Base-by-base conservation (phyloP, 2,888 invertebrate species). In the Agriopis marginaria region DNA sequence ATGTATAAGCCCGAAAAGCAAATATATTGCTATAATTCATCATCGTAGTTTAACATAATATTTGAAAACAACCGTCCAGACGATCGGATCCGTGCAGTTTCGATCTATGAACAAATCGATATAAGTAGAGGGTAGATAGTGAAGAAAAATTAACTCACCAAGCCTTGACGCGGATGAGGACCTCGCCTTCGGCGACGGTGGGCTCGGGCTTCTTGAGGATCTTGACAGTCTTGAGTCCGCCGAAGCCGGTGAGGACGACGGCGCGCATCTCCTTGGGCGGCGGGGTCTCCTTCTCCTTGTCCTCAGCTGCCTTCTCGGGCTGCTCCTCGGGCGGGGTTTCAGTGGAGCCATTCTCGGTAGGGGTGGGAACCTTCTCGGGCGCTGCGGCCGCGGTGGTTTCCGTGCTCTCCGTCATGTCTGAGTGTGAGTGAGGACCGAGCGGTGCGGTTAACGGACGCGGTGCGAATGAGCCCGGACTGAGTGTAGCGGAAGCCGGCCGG, bases 221-320 rank as follows among this genome's bases (percentile, higher is more conserved):
- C 93, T 98, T 98, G 79, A 98, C 96, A 86, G 97, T 96, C 90
- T 98, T 98, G 73, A 97, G 95, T 54, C 98, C 98, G 51, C 98
- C 98, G 91, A 97, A 98, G 82, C 97, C 97, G 77, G 97, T 97
- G 79, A 98, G 95, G 75, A 97, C 97, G 80, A 98, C 96, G 67
- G 97, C 97, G 85, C 97, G 95, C 97, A 98, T 97, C 93, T 97
- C 97, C 90, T 97, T 97, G 77, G 96, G 96, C 78, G 96, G 95
- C 60, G 93, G 93, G 64, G 88, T 86, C 84, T 89, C 89, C 83
- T 94, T 95, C 82, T 94, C 95, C 78, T 95, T 95, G 75, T 95
- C 95, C 71, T 95, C 95, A 69, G 92, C 93, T 39, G 93, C 92
- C 82, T 94, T 94, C 73, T 95, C 95, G 40, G 95, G 94, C 53